Evolutionary conservation across 1,140 invertebrate genomes (phyloP).

Genomic region (Aphis gossypii): DNA sequence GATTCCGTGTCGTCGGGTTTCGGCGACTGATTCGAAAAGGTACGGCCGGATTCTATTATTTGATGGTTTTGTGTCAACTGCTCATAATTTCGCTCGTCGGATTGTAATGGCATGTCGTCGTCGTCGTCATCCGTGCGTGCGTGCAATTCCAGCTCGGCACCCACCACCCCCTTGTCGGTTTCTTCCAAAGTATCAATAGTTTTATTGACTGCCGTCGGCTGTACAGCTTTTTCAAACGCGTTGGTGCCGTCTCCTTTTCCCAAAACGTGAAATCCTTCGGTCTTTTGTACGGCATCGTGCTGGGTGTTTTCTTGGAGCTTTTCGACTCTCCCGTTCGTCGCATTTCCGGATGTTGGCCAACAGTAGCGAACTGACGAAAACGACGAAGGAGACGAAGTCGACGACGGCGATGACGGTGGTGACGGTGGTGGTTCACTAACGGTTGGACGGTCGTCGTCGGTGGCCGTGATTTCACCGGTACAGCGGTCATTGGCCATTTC

Average conservation of each 20-base stretch:
- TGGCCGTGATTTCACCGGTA: background rate
- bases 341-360: background rate
- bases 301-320: background rate
- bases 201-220: background rate
- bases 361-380: background rate
- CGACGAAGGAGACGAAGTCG: background rate
- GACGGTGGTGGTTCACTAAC: background rate
- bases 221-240: background rate
- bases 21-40: conserved; percentile 40
- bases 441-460: background rate
- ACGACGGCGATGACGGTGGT: background rate
- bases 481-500: background rate
- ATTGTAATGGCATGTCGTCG: conserved; percentile 15
- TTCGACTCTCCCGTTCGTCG: background rate
- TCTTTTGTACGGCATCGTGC: too few species aligned
- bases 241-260: background rate
- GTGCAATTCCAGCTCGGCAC: background rate
- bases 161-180: background rate
- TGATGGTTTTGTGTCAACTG: conserved; percentile 24
- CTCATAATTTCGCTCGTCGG: conserved; percentile 6
- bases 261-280: background rate
- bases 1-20: background rate
- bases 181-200: background rate
- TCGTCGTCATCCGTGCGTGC: background rate
- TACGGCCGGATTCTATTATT: conserved; percentile 37